Evolutionary conservation across 2,797 vertebrate genomes (phyloP).

Genomic region (Tragopan temminckii): DNA sequence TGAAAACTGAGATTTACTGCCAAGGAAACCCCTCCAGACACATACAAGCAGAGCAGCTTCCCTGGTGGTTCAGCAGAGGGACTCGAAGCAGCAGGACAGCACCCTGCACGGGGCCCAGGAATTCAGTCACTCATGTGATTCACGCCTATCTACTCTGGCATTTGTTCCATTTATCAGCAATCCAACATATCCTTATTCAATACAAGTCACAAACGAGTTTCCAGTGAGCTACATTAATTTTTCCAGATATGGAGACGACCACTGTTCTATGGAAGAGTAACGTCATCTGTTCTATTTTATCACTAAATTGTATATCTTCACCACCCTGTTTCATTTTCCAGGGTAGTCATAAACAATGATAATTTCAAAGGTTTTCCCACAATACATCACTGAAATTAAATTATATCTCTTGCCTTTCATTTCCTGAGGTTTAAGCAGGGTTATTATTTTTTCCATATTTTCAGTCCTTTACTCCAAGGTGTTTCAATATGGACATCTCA

Average conservation of each 20-base stretch:
- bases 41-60: no score
- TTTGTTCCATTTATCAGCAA: neutral
- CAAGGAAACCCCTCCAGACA: neutral
- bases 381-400: neutral
- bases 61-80: neutral
- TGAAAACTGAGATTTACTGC: no score
- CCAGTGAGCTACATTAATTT: neutral
- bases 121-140: neutral
- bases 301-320: neutral
- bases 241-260: neutral
- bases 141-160: neutral
- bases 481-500: neutral
- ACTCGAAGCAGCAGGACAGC: neutral
- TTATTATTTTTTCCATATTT: neutral
- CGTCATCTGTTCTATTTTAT: neutral
- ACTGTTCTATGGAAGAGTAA: neutral
- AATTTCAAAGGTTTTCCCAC: neutral
- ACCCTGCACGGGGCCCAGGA: neutral
- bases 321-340: neutral
- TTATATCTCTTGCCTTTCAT: neutral
- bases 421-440: neutral
- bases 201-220: neutral
- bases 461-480: neutral
- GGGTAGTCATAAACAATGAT: neutral
- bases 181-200: rapidly evolving